Evolutionary conservation across 2,888 invertebrate species (phyloP), one percentile per base, ranked within the genome.

Genomic region (Eudemis profundana): DNA sequence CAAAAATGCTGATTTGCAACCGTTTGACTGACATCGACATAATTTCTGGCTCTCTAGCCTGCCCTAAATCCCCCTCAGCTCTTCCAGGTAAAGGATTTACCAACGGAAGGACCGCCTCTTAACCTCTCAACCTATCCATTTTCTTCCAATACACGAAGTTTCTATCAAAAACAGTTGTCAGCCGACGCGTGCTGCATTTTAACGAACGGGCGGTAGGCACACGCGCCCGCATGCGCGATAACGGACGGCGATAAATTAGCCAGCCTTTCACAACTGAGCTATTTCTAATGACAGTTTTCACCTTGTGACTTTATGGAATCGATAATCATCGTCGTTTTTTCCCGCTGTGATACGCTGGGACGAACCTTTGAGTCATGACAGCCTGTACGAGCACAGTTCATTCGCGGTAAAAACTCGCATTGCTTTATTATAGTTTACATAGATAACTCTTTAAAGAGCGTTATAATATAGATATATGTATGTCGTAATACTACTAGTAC

Each of bases 161-260:
- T 36, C 44, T 42, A 72, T 71, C 61, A 72, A 74, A 75, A 79
- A 79, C 83, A 83, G 84, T 83, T 78, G 86, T 79, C 75, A 67
- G 57, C 70, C 76, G 86, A 82, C 88, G 85, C 88, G 89, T 88
- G 89, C 84, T 84, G 87, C 85, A 87, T 87, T 82, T 83, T 79
- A 87, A 87, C 76, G 73, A 74, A 72, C 67, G 71, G n/a, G 73
- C 61, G 67, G 72, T 70, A 72, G 74, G 69, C 70, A 81, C 85
- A 84, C 88, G 87, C 89, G 79, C 90, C 89, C 90, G 90, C 90
- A 89, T 90, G 70, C 78, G 91, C 78, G 91, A 90, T 91, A 91
- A 91, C 90, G 86, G 83, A 78, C 84, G 78, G 73, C 81, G 79
- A 90, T 91, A 91, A 90, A 91, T 91, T 91, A 86, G 76, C 74